Evolutionary conservation across 2,113 vertebrate species (phyloP).

Genomic region (Serilophus lunatus): DNA sequence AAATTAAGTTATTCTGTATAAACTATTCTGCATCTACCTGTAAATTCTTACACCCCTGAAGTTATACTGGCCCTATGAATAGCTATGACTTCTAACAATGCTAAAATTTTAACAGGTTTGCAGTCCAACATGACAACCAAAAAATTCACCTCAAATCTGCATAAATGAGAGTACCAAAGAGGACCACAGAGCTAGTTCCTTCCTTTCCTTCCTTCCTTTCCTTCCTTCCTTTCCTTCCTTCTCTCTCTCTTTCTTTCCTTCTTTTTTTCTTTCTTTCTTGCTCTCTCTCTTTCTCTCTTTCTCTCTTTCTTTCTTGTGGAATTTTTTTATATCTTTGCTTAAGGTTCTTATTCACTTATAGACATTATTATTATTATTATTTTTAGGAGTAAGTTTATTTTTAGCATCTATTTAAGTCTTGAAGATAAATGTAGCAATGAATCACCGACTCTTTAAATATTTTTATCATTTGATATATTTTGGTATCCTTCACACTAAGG

Average conservation of each 20-base stretch:
- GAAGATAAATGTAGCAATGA: conserved; percentile 17
- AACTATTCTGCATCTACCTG: background rate
- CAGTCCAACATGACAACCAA: background rate
- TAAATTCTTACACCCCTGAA: background rate
- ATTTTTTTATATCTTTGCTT: background rate
- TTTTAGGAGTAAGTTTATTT: background rate
- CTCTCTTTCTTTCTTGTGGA: background rate
- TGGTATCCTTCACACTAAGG: background rate
- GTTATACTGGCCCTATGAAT: background rate
- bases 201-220: background rate
- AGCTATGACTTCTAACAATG: background rate
- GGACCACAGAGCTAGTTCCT: background rate
- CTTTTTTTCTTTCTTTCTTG: background rate
- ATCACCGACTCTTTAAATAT: background rate
- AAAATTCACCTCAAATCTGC: background rate
- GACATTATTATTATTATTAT: background rate
- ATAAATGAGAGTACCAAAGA: background rate
- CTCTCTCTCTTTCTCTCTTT: too few species aligned
- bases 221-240: background rate
- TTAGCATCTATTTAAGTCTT: background rate
- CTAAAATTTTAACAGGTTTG: background rate
- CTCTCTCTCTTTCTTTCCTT: too few species aligned
- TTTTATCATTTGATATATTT: background rate
- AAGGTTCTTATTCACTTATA: background rate
- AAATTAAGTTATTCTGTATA: background rate